Base-by-base conservation (phyloP, 2,797 vertebrate species). In the Neopelma chrysocephalum region DNA sequence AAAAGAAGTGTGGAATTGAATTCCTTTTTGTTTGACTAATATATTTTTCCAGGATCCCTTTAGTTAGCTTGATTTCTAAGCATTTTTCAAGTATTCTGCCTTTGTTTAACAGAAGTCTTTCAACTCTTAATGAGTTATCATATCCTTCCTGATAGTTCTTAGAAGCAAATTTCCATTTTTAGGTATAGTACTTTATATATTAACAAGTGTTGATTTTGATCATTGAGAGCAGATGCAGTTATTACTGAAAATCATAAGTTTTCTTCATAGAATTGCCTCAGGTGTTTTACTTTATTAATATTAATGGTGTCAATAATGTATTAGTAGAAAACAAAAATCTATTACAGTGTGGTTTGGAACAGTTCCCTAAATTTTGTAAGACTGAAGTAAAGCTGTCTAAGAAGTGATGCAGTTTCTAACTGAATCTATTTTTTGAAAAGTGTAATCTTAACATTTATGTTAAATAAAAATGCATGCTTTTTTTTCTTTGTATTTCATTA, bases 21-120 rank as follows among this genome's bases (percentile, higher is more conserved):
- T 54, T 6, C 12, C 31, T 53, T 54, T 87, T 72, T 64, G 10
- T 36, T 77, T 90, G 45, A 34, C 11, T 71, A 65, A 72, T 56
- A 5, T 51, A 25, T 87, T 91, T 89, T 78, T 80, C 40, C 23
- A 75, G 45, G 23, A 5, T 51, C 17, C 48, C 57, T 36, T 6
- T 45, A 40, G 32, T 87, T 92, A 43, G 0, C 0, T 34, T 87
- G 62, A 95, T 89, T 95, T 89, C 17, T 70, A 72, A 92, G 66
- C 47, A 60, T 79, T 90, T 90, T 80, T 89, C 66, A 92, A 84
- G 60, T 77, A 66, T 26, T 78, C 25, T 48, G 6, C 80, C 87
- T 95, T 92, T 96, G 51, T 95, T 95, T 82, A 61, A 71, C 8
- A 58, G 9, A 78, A 86, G 40, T 45, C 31, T 90, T 90, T 86